These are phyloP conservation scores for Accipiter virgatus DNA, from an alignment of 2,113 vertebrate species.

Conservation along the genomic window DNA sequence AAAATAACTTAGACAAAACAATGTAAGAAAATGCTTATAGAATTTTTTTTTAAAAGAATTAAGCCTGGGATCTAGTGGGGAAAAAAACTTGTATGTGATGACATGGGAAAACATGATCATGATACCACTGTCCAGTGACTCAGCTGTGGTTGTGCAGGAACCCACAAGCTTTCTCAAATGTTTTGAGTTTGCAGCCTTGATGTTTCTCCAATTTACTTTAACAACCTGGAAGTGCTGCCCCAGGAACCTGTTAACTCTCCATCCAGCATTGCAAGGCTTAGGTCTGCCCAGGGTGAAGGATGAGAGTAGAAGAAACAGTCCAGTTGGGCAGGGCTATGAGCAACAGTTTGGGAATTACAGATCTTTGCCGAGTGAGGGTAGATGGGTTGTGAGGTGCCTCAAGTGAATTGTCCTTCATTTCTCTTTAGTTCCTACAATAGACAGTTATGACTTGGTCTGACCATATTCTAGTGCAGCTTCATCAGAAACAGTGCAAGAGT, in stretches of 20 bases:
- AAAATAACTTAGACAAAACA: background rate
- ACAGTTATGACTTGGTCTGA: background rate
- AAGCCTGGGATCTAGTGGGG: background rate
- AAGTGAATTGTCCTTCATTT: background rate
- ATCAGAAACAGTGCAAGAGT: background rate
- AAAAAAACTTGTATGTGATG: background rate
- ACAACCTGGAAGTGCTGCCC: background rate
- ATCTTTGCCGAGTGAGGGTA: background rate
- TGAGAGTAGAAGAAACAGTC: background rate
- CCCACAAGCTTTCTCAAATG: rapidly evolving
- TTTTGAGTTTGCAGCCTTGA: background rate
- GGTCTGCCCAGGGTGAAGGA: background rate
- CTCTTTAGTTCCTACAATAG: background rate
- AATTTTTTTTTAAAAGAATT: background rate
- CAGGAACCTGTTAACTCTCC: background rate
- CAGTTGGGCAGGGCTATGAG: background rate
- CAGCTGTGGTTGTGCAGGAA: background rate
- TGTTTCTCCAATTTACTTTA: background rate
- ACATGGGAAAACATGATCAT: rapidly evolving
- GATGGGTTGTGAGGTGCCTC: background rate
- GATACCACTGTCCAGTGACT: background rate
- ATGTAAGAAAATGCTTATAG: background rate
- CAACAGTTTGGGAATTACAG: background rate
- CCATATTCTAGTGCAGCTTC: background rate
- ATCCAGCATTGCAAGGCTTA: background rate